Base-by-base conservation (phyloP, 2,113 vertebrate genomes). In the Stercorarius parasiticus region DNA sequence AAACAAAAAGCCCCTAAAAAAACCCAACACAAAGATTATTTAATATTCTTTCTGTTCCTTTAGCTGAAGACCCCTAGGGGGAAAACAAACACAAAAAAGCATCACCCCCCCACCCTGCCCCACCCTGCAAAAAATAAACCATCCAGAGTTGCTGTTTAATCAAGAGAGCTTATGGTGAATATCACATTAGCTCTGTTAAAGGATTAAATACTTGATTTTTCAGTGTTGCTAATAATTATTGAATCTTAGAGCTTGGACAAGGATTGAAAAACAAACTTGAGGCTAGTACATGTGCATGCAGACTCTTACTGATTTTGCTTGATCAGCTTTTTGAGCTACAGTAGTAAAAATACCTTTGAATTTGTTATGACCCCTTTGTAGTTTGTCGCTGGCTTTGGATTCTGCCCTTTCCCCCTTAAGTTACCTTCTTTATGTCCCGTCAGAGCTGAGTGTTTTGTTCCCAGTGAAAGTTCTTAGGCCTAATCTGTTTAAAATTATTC, bases 61-160 rank as follows among this genome's bases (percentile, higher is more conserved):
- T 82, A 58, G n/a, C n/a, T 83, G 59, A 90, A 77, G 45, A 84
- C 10, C 15, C 5, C 4, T 32, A 9, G 14, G 49, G 4, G 7
- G 5, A 11, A 65, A 76, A 26, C 27, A 85, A 74, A 50, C 43
- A 30, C 11, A 64, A 29, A 55, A 61, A 66, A 38, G 3, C 16
- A 73, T 77, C n/a, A 56, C 12, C 5, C 5, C 12, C 2, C 10
- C 4, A 2, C 9, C 26, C 30, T 12, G 26, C 12, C 2, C 10
- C 4, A 2, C 9, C 26, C 30, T 12, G 26, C 16, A 42, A 42
- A 77, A 30, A 49, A 40, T 42, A 84, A 64, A 23, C 34, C 21
- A 70, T 10, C 9, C 23, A 38, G 29, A 36, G 30, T 22, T 87
- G 38, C 22, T 89, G 5, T 56, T 76, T 85, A 61, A 80, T 6